Base-by-base conservation (phyloP, 2,113 vertebrate species). In the Cynoglossus semilaevis region DNA sequence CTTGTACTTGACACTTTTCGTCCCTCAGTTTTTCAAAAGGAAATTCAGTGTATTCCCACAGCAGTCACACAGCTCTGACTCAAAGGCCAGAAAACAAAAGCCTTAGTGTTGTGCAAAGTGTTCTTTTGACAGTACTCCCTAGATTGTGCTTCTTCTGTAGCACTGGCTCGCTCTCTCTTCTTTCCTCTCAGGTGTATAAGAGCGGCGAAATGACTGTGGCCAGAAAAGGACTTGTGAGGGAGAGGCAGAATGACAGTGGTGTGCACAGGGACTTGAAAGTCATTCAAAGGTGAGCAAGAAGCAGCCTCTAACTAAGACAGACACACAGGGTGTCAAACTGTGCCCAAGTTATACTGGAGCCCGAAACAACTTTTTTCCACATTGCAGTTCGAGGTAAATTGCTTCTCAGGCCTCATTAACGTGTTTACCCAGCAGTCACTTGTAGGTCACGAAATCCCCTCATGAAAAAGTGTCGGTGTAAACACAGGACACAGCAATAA, bases 81-180 rank as follows among this genome's bases (percentile, higher is more conserved):
- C 62, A 79, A 80, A 80, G 50, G 38, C 38, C 38, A 37, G 38
- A 38, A 80, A 74, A 82, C 72, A 84, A 84, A 87, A 67, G 70
- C 70, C 67, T 78, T 74, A 81, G 78, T 83, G 81, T 85, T 79
- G 77, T 80, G 84, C 76, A 83, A 85, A 86, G 82, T 85, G 82
- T 79, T 63, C 58, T 68, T 80, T 79, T 81, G 67, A 82, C 74
- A 45, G 57, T 34, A 51, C 41, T 69, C 67, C 57, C 57, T 34
- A 60, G 65, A 69, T 63, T 79, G 65, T 51, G 67, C 46, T 60
- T 59, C 68, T 64, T 67, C 70, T 52, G 59, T 70, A 43, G 51
- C 57, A 52, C 35, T 19, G 18, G 56, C 44, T 10, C 6, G 58
- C 36, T 62, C 16, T 22, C 67, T 70, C 22, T 29, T 29, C 22